Evolutionary conservation across 2,113 vertebrate genomes (phyloP).

Genomic region (Seriola rivoliana): DNA sequence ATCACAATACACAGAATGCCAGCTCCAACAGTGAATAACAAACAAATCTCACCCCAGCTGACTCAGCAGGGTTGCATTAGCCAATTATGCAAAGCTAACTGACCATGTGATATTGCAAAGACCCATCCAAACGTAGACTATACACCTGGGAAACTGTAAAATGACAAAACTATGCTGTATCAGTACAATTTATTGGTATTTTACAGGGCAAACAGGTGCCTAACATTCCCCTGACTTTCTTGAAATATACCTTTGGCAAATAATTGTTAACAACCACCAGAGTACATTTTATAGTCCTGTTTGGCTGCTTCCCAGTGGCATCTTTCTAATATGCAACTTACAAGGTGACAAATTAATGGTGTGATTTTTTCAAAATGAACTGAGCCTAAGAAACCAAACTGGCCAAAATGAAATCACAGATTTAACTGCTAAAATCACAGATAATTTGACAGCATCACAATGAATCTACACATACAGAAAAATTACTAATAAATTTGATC

Average conservation of each 20-base stretch:
- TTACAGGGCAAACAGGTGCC: not conserved
- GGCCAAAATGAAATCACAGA: constrained; percentile 24
- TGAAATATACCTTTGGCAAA: constrained; percentile 12
- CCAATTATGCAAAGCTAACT: constrained; percentile 60
- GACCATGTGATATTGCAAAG: constrained; percentile 47
- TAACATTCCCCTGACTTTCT: not conserved
- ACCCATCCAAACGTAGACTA: constrained; percentile 39
- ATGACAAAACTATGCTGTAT: not conserved
- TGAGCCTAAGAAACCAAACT: constrained; percentile 32
- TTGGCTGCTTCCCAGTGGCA: constrained; percentile 38
- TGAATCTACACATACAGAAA: not conserved
- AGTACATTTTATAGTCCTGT: constrained; percentile 1
- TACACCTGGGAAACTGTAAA: constrained; percentile 32
- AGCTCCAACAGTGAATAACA: constrained; percentile 75
- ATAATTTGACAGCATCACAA: not conserved
- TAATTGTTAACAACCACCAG: constrained; percentile 4
- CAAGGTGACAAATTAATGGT: constrained; percentile 53
- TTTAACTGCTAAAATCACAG: constrained; percentile 12
- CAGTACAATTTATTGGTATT: not conserved
- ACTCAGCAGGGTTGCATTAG: constrained; percentile 58
- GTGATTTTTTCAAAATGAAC: constrained; percentile 50
- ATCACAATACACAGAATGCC: constrained; percentile 66
- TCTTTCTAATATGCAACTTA: constrained; percentile 28
- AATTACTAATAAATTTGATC: not conserved
- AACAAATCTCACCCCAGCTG: constrained; percentile 72